Evolutionary conservation across 1,140 invertebrate species (phyloP).

Genomic region (Ceratina japonica): DNA sequence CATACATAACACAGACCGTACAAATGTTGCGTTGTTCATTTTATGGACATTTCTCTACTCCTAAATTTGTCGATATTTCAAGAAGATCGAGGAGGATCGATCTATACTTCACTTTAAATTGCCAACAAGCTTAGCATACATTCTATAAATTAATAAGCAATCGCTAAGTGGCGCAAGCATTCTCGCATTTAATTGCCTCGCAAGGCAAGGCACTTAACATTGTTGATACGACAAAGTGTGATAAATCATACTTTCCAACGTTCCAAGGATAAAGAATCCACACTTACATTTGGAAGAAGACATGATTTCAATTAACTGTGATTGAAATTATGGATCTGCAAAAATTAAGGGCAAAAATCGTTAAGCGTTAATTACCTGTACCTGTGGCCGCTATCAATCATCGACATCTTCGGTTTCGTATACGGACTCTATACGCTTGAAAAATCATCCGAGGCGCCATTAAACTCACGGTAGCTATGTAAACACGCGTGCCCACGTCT

Average conservation of each 20-base stretch:
- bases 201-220: neutral
- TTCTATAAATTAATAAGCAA: slow-evolving; percentile 4
- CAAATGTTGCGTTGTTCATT: neutral
- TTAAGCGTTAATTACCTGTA: neutral
- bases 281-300: neutral
- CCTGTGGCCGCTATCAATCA: neutral
- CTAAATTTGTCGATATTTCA: too few species aligned
- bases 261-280: neutral
- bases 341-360: too few species aligned
- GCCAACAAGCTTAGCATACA: neutral
- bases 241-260: neutral
- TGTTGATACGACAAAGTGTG: neutral
- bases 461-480: slow-evolving; percentile 14
- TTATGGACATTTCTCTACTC: neutral
- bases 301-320: neutral
- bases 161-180: neutral
- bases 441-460: slow-evolving; percentile 4
- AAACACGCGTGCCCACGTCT: neutral
- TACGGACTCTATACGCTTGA: neutral
- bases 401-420: neutral
- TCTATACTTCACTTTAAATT: neutral
- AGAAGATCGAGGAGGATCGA: neutral
- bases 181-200: neutral
- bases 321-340: too few species aligned
- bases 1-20: neutral